Evolutionary conservation across 2,888 invertebrate species (phyloP).

Genomic region (Pristionchus fissidentatus): DNA sequence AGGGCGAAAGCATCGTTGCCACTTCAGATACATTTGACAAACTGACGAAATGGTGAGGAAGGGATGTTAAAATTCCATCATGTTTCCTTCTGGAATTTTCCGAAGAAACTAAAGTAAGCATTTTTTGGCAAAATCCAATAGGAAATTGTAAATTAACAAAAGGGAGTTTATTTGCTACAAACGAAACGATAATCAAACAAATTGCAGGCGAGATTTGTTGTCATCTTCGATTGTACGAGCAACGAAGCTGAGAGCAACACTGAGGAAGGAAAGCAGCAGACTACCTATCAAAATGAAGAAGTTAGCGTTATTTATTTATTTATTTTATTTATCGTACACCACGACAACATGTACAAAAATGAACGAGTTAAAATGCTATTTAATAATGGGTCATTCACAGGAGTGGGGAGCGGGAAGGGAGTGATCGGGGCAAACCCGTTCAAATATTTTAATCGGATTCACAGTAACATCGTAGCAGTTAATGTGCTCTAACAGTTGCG

Average conservation of each 20-base stretch:
- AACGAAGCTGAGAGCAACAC: neutral
- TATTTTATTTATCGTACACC: too few species aligned
- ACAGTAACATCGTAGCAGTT: too few species aligned
- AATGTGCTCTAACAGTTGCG: too few species aligned
- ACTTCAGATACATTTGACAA: slow-evolving; percentile 46
- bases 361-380: too few species aligned
- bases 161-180: too few species aligned
- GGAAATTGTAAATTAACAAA: too few species aligned
- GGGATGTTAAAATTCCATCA: neutral
- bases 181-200: neutral
- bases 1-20: slow-evolving; percentile 20
- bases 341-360: neutral
- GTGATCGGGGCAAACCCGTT: too few species aligned
- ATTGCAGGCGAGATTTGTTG: slow-evolving; percentile 31
- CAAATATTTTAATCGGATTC: too few species aligned
- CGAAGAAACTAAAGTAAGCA: neutral
- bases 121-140: too few species aligned
- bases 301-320: too few species aligned
- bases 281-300: slow-evolving; percentile 41
- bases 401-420: too few species aligned
- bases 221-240: neutral
- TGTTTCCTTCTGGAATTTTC: neutral
- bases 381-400: neutral
- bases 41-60: slow-evolving; percentile 26
- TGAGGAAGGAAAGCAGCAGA: slow-evolving; percentile 47